Percentiles rank a stretch among this genome's conserved stretches.
phyloP scores from a whole-genome alignment of 2,888 invertebrate species.

The Conus canariensis region DNA sequence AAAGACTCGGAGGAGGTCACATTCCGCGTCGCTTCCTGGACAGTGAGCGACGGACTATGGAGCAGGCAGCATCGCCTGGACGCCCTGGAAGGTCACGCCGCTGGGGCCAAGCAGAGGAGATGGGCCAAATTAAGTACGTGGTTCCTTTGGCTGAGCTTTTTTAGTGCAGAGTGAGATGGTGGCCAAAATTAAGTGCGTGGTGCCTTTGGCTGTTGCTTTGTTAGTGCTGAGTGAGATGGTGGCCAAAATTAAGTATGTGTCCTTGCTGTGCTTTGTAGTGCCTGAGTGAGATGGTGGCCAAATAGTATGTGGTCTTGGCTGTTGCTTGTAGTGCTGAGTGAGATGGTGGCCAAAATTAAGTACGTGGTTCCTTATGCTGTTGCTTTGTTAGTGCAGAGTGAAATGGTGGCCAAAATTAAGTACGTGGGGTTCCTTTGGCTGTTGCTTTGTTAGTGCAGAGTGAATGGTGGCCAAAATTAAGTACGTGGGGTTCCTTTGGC shows the following conservation, averaged over 20 bases:
- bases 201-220: neutral
- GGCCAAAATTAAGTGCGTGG: conserved; percentile 77
- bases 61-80: conserved; percentile 69
- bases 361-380: conserved; percentile 57
- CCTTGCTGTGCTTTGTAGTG: too few relatives aligned
- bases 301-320: too few relatives aligned
- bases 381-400: conserved; percentile 59
- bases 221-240: neutral
- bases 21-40: conserved; percentile 74
- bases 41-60: conserved; percentile 68
- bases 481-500: conserved; percentile 62
- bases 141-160: too few relatives aligned
- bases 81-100: conserved; percentile 70
- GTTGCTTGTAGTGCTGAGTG: conserved; percentile 62
- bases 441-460: conserved; percentile 62
- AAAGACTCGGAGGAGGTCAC: conserved; percentile 71
- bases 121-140: conserved; percentile 45
- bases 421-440: too few relatives aligned
- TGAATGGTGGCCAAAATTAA: conserved; percentile 78
- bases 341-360: conserved; percentile 78
- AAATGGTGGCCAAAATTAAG: too few relatives aligned
- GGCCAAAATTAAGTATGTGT: too few relatives aligned
- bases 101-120: conserved; percentile 75
- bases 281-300: too few relatives aligned
- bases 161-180: conserved; percentile 74